Evolutionary conservation across 2,113 vertebrate species (phyloP).

Genomic region (Rhinichthys klamathensis): DNA sequence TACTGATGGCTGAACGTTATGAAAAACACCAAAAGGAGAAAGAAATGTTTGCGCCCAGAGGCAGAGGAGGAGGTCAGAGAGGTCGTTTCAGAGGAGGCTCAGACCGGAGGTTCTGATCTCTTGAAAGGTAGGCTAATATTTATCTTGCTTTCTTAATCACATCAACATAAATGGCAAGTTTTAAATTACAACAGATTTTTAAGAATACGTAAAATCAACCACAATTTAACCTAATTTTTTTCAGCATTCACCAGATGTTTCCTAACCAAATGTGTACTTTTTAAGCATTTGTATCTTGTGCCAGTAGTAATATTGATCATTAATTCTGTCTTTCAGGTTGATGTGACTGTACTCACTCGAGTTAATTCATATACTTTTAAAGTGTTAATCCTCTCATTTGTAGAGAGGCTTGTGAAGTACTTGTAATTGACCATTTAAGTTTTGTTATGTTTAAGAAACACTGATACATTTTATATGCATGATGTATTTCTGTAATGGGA

Average conservation of each 20-base stretch:
- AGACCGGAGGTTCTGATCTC: constrained; percentile 64
- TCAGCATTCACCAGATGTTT: neutral
- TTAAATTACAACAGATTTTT: neutral
- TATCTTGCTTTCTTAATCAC: neutral
- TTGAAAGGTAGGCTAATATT: neutral
- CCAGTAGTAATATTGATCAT: neutral
- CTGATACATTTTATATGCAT: neutral
- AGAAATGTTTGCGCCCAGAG: constrained; percentile 61
- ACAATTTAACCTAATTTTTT: neutral
- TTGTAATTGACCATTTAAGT: neutral
- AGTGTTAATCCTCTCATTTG: constrained; percentile 5
- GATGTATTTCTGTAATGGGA: constrained; percentile 2
- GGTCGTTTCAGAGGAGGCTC: constrained; percentile 41
- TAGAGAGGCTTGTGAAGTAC: neutral
- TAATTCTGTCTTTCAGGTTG: constrained; percentile 6
- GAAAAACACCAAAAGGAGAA: constrained; percentile 81
- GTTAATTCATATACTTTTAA: constrained; percentile 24
- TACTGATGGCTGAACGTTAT: constrained; percentile 88
- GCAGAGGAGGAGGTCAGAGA: constrained; percentile 50
- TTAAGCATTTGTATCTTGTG: neutral
- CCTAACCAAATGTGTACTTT: neutral
- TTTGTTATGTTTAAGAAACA: neutral
- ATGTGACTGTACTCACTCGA: neutral
- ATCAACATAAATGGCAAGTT: neutral
- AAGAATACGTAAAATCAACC: neutral